Base-by-base conservation (phyloP, 2,797 vertebrate species). In the Lates japonicus region DNA sequence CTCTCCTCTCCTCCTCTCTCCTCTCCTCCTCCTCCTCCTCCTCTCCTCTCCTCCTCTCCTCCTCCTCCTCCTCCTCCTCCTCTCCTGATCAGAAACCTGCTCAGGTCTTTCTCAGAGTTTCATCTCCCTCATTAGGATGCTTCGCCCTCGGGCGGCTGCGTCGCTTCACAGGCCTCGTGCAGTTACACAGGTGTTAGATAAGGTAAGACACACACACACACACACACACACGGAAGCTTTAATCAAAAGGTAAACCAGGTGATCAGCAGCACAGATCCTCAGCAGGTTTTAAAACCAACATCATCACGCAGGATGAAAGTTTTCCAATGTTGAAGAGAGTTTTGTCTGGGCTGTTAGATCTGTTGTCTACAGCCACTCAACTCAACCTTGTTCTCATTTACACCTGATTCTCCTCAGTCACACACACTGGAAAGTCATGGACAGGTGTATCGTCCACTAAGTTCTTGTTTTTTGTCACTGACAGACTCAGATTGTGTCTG, bases 61-160 rank as follows among this genome's bases (percentile, higher is more conserved):
- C 12, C 22, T 69, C 31, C 4, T 37, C 9, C 9, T 29, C 44
- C 11, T 7, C 22, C 55, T 17, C 52, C 37, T 17, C 9, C 20
- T 31, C n/a, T 59, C 70, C 76, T 78, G 70, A 86, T 86, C 82
- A 84, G 67, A 64, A 82, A 70, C 35, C 74, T 33, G 71, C 79
- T 80, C 84, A 78, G 80, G 61, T 80, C 65, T 63, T 29, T 29
- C 71, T 58, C 51, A 22, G 22, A 41, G 76, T 76, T 88, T 86
- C 80, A 78, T 76, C 84, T 81, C 52, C 80, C 79, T 89, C 80
- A 81, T 81, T 89, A 81, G 87, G 78, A 87, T 74, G 80, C 65
- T 79, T 71, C 5, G 63, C 73, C 83, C 81, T 86, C 66, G 1
- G 78, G 83, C 70, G 13, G 62, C 83, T 41, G 58, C 57, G 22